A percentile compares a stretch with the other conserved stretches of the same genome.
Conservation (phyloP, 2,113 vertebrate genomes). For the Pterocles gutturalis region DNA sequence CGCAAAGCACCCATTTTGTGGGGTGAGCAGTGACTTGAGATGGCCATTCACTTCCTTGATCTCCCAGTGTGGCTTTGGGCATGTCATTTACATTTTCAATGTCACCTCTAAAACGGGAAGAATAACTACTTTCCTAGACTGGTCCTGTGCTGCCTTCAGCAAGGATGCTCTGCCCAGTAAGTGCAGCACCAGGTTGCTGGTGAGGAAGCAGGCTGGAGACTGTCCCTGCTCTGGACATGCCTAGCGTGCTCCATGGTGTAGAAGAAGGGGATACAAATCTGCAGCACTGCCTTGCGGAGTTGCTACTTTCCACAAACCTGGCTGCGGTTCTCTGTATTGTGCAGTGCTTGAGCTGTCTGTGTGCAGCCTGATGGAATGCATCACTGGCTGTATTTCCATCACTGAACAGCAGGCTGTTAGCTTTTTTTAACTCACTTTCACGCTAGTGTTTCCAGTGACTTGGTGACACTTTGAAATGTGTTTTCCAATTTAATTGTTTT, state of each 20-base stretch:
- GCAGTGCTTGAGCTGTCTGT: neutral
- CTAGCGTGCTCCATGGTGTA: neutral
- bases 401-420: neutral
- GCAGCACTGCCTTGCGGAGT: neutral
- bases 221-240: neutral
- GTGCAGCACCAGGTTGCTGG: neutral
- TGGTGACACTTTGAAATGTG: neutral
- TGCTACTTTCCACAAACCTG: neutral
- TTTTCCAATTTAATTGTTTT: neutral
- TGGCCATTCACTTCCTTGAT: neutral
- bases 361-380: neutral
- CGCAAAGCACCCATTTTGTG: neutral
- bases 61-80: neutral
- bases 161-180: neutral
- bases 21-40: neutral
- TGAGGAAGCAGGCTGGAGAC: neutral
- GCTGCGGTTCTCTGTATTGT: neutral
- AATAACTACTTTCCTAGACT: neutral
- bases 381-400: neutral
- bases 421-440: neutral
- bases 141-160: neutral
- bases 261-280: neutral
- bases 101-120: neutral
- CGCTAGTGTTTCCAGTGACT: neutral
- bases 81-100: fast-evolving